Base-by-base conservation (phyloP, 1,140 invertebrate species). In the Zaprionus lachaisei region DNA sequence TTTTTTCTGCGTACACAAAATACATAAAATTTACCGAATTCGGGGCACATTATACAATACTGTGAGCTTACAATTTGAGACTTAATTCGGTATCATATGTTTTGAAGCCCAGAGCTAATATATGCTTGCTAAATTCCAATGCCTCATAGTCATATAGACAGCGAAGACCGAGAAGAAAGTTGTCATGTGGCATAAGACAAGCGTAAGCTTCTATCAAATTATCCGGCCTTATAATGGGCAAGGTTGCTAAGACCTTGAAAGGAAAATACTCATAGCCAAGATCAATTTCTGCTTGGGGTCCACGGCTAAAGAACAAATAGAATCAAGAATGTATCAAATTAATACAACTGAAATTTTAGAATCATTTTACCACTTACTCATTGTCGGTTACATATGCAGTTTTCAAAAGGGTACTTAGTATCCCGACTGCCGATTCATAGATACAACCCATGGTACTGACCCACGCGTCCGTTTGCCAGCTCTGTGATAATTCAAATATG, bases 1-100 rank as follows among this genome's bases (percentile, higher is more conserved):
- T 86, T 87, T 38, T 87, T 80, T 0, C 83, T 86, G 22, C 15
- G 7, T 37, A 0, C 6, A 12, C 17, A 15, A 5, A 49, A 34
- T 34, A 34, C 9, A 34, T 34, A 11, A 26, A 20, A 34, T 14
- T 37, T 28, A 24, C 12, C n/a, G 9, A 20, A 5, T n/a, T n/a
- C 9, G 31, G 9, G 28, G 28, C 28, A 7, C 0, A 31, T 31
- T 7, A 34, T 11, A 11, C 31, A 34, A 34, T 34, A 34, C 4
- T 34, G 26, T 6, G 6, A 11, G 11, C 47, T 51, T 24, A 51
- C 47, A 51, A 14, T 51, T 51, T 51, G 1, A 20, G 4, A 51
- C 47, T 24, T 14, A 22, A 51, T 24, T 51, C 47, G 9, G 47
- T 51, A 12, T 24, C 22, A 1, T 2, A 5, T 12, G 22, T 12